Base-by-base conservation (phyloP, 2,888 invertebrate species). In the Malthinus seriepunctatus region DNA sequence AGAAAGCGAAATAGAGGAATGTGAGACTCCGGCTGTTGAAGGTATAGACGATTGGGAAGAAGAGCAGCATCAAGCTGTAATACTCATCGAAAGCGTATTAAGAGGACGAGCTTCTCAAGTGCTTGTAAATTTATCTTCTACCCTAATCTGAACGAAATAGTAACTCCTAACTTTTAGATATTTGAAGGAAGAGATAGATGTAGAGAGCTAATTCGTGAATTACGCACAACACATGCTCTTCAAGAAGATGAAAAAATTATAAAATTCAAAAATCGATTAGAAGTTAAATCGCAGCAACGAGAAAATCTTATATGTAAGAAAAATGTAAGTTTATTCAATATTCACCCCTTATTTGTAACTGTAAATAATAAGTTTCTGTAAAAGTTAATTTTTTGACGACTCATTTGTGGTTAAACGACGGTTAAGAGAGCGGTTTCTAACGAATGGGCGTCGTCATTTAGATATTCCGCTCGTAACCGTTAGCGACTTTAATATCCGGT, bases 71-170 rank as follows among this genome's bases (percentile, higher is more conserved):
- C 78, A 88, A 74, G 81, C 85, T 2, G 80, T 85, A 31, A 77
- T 88, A 35, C 76, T 84, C 63, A 71, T 91, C 52, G 89, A 91
- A 73, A 86, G 84, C 71, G 77, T 89, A 31, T 79, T 91, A 1
- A 78, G 87, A 62, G 91, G 91, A 1, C 79, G 91, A 12, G 89
- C 89, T 5, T 83, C 88, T 10, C 91, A 91, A 77, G 85, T 82
- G 66, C 77, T 88, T 83, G 88, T 88, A 76, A 73, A 73, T 54
- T 6, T 33, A 1, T 9, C 12, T 31, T 3, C 31, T 1, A 14
- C n/a, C 8, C 15, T 32, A 60, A 3, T 32, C 8, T 31, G 9
- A 37, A 10, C 8, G 51, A 42, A 44, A 71, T 11, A 34, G 44
- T 5, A 11, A 34, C 44, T 32, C 35, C 46, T 50, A 56, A 7